phyloP scores from a whole-genome alignment of 1,140 invertebrate species.

The Hylaeus volcanicus region DNA sequence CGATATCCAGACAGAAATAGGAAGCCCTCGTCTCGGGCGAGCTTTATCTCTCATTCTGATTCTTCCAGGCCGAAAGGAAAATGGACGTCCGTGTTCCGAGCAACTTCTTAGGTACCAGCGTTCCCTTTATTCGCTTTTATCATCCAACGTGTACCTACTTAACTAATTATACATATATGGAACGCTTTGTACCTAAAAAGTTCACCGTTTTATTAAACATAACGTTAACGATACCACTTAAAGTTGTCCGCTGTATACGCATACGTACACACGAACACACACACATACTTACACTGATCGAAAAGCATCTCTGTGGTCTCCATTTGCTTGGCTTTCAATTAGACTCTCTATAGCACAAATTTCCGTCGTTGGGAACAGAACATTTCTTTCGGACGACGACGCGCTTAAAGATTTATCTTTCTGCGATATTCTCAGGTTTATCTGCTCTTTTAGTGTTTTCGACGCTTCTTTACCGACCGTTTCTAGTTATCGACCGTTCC shows the following conservation, averaged over 20 bases:
- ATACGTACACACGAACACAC: constrained; percentile 1
- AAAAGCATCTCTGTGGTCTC: constrained; percentile 16
- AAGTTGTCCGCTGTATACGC: constrained; percentile 2
- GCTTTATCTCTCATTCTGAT: neutral
- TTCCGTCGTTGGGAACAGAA: neutral
- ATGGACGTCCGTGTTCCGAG: neutral
- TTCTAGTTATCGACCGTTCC: too few species aligned
- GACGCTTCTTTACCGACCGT: neutral
- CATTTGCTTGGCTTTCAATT: constrained; percentile 19
- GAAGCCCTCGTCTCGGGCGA: neutral
- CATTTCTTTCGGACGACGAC: neutral
- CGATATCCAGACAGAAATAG: neutral
- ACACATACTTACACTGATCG: neutral
- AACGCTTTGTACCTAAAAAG: neutral
- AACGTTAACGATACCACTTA: neutral
- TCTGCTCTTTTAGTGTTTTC: neutral
- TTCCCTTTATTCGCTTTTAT: neutral
- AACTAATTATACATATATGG: neutral
- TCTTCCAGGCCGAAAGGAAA: neutral
- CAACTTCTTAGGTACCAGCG: neutral
- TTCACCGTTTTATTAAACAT: neutral
- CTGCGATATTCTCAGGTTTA: neutral
- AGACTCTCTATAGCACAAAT: constrained; percentile 1
- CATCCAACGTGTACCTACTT: neutral
- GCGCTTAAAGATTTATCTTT: neutral